Conservation (phyloP, 2,113 vertebrate genomes). For the Phoenicopterus ruber region DNA sequence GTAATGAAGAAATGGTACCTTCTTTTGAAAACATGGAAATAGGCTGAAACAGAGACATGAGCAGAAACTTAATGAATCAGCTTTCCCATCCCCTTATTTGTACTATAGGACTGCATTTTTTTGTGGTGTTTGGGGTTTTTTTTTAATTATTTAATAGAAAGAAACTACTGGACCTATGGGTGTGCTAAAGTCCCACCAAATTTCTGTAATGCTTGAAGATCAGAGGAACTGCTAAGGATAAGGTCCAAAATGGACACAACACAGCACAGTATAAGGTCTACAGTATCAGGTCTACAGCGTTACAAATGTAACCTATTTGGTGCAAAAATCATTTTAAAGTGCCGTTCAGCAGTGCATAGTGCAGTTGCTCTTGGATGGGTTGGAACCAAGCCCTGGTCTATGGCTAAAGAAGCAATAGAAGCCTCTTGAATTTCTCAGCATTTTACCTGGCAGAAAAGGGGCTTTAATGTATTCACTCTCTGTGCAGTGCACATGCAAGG, state of each 20-base stretch:
- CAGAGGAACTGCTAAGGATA: not conserved
- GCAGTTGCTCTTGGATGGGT: not conserved
- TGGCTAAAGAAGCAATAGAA: not conserved
- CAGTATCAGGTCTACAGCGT: not conserved
- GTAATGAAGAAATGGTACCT: not conserved
- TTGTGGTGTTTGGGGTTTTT: rapidly evolving
- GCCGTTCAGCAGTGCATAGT: no score
- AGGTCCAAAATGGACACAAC: not conserved
- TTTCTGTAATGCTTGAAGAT: not conserved
- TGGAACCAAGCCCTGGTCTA: not conserved
- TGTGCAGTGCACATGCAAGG: not conserved
- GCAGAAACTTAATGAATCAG: not conserved
- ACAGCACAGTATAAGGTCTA: not conserved
- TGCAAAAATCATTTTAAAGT: not conserved
- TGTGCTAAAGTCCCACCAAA: not conserved
- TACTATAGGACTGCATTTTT: not conserved
- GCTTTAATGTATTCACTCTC: not conserved
- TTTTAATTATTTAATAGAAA: not conserved
- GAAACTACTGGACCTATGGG: rapidly evolving
- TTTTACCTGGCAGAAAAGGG: not conserved
- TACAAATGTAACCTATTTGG: not conserved
- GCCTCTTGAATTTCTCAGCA: not conserved
- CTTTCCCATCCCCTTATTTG: not conserved
- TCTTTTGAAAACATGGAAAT: not conserved
- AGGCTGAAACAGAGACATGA: not conserved